A percentile compares a stretch with the other conserved stretches of the same genome.
phyloP scores from a whole-genome alignment of 2,113 vertebrate genomes.

The Lipophrys pholis region DNA sequence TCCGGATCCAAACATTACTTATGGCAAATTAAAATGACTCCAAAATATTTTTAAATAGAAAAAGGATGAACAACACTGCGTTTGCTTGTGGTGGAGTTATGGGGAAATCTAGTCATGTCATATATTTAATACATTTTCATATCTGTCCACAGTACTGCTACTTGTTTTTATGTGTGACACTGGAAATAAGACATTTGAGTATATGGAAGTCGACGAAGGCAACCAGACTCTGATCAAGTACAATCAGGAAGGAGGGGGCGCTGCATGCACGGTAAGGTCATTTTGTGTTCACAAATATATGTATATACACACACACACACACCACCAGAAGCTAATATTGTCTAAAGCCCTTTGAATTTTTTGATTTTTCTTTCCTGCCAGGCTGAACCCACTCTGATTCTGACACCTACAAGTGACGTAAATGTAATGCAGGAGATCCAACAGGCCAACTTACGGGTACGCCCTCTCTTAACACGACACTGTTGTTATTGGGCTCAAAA shows the following conservation, averaged over 20 bases:
- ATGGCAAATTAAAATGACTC: too few relatives aligned
- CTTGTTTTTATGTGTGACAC: constrained; percentile 35
- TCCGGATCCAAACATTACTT: too few relatives aligned
- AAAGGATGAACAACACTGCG: too few relatives aligned
- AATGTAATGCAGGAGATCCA: constrained; percentile 15
- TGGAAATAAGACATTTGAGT: not conserved
- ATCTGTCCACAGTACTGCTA: constrained; percentile 71
- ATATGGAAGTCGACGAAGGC: constrained; percentile 44
- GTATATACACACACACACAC: too few relatives aligned
- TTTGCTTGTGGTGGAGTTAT: too few relatives aligned
- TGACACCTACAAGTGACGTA: not conserved
- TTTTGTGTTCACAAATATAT: not conserved
- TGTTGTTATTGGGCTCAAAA: not conserved
- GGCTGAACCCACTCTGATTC: constrained; percentile 34
- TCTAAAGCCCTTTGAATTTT: too few relatives aligned
- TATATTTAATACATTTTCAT: not conserved
- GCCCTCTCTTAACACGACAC: not conserved
- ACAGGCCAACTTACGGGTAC: constrained; percentile 28
- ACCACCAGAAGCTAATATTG: too few relatives aligned
- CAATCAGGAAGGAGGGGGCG: constrained; percentile 79
- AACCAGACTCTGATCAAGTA: constrained; percentile 79
- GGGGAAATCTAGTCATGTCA: too few relatives aligned
- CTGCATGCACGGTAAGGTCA: constrained; percentile 65
- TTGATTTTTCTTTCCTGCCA: constrained; percentile 23
- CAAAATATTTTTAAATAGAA: too few relatives aligned